phyloP scores from a whole-genome alignment of 2,113 vertebrate species.

The Sapayoa aenigma region DNA sequence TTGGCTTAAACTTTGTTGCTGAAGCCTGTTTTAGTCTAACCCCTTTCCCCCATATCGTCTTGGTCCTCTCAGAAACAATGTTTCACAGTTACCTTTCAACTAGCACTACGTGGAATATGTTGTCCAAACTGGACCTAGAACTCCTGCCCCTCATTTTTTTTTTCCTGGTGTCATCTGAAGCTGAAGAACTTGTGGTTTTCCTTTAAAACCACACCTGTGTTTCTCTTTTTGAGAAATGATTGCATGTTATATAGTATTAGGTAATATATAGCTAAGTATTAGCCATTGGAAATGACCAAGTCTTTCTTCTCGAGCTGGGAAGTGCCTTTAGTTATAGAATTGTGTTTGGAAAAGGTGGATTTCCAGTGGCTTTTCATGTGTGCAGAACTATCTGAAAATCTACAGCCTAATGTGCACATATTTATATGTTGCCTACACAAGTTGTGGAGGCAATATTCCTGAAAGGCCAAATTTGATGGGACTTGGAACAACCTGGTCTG shows the following conservation, averaged over 20 bases:
- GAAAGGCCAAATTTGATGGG: background rate
- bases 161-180: background rate
- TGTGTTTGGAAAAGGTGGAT: background rate
- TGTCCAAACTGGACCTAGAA: background rate
- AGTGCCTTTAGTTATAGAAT: background rate
- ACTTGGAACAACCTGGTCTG: background rate
- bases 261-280: background rate
- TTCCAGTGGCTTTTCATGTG: background rate
- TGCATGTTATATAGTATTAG: background rate
- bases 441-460: background rate
- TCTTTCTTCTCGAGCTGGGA: background rate
- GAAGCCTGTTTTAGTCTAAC: conserved; percentile 16
- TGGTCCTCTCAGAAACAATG: conserved; percentile 3
- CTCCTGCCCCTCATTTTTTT: background rate
- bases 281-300: background rate
- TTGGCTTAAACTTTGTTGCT: conserved; percentile 39
- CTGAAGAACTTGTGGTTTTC: background rate
- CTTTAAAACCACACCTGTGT: background rate
- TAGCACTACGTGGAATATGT: background rate
- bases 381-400: background rate
- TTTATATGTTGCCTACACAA: background rate
- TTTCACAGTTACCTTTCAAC: conserved; percentile 12
- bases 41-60: background rate
- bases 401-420: background rate
- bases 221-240: background rate